These are phyloP conservation scores for Himalopsyche phryganea DNA, from an alignment of 1,140 invertebrate species.

Conservation along the genomic window DNA sequence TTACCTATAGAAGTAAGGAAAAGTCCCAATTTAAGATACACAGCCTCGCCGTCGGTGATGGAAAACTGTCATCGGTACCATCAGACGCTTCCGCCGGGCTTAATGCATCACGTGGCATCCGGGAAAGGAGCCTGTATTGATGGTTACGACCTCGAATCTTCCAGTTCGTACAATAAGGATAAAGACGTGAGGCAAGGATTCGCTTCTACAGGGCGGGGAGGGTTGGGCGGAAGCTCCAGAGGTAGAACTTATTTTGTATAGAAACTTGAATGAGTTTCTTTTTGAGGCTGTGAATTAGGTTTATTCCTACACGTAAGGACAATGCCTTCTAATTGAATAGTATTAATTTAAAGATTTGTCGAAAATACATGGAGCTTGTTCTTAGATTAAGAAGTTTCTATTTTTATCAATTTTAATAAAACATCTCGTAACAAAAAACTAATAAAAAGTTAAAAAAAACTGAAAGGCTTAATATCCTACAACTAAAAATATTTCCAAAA, in stretches of 20 bases:
- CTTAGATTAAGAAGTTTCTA: not conserved
- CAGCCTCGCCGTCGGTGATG: slow-evolving; percentile 5
- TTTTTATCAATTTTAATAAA: not conserved
- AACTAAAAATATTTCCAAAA: no score
- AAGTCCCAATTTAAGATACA: slow-evolving; percentile 20
- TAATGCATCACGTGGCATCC: not conserved
- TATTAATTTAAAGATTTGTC: not conserved
- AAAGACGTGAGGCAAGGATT: slow-evolving; percentile 8
- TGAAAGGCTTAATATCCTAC: no score
- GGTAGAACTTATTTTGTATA: slow-evolving; percentile 31
- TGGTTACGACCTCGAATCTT: slow-evolving; percentile 3
- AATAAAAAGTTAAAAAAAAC: no score
- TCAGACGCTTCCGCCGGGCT: slow-evolving; percentile 15
- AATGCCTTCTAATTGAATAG: slow-evolving; percentile 19
- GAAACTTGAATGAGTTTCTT: not conserved
- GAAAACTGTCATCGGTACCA: slow-evolving; percentile 16
- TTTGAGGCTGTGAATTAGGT: slow-evolving; percentile 30
- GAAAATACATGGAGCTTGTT: not conserved
- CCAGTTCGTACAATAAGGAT: slow-evolving; percentile 18
- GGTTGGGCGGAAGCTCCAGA: slow-evolving; percentile 1
- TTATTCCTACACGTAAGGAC: slow-evolving; percentile 21
- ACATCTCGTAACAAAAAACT: no score
- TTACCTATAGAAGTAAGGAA: slow-evolving; percentile 16
- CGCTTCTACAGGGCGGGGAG: not conserved
- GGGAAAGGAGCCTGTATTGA: not conserved